A percentile compares a stretch with the other conserved stretches of the same genome.
phyloP scores from a whole-genome alignment of 2,888 invertebrate genomes.

The Plebejus argus region DNA sequence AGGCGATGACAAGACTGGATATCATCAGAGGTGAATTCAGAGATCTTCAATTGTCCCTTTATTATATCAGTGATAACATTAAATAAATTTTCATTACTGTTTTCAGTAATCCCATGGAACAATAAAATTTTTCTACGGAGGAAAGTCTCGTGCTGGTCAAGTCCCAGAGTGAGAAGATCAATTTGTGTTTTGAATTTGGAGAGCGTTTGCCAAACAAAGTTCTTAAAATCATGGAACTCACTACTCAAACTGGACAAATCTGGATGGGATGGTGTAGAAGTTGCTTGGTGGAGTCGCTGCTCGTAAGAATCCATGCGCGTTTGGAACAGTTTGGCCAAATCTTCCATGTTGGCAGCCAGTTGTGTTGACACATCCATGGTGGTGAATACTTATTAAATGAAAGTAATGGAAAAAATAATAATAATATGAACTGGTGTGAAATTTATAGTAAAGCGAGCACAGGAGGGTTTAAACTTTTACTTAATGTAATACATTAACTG shows the following conservation, averaged over 20 bases:
- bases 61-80: neutral
- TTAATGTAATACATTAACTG: too few relatives aligned
- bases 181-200: neutral
- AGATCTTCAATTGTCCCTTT: neutral
- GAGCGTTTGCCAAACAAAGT: neutral
- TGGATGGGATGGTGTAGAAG: neutral
- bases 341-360: neutral
- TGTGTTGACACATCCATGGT: neutral
- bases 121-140: constrained; percentile 8
- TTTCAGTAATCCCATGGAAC: constrained; percentile 3
- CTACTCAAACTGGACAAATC: neutral
- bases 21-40: neutral
- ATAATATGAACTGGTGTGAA: too few relatives aligned
- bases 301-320: neutral
- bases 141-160: constrained; percentile 6
- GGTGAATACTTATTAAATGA: too few relatives aligned
- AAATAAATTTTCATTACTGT: constrained; percentile 8
- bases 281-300: neutral
- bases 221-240: constrained; percentile 11
- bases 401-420: too few relatives aligned
- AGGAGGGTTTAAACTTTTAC: too few relatives aligned
- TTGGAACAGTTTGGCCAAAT: neutral
- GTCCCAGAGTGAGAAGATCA: neutral
- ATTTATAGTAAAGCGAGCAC: too few relatives aligned
- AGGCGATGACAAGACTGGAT: constrained; percentile 4